Conservation (phyloP, 2,797 vertebrate species). For the Thunnus albacares region DNA sequence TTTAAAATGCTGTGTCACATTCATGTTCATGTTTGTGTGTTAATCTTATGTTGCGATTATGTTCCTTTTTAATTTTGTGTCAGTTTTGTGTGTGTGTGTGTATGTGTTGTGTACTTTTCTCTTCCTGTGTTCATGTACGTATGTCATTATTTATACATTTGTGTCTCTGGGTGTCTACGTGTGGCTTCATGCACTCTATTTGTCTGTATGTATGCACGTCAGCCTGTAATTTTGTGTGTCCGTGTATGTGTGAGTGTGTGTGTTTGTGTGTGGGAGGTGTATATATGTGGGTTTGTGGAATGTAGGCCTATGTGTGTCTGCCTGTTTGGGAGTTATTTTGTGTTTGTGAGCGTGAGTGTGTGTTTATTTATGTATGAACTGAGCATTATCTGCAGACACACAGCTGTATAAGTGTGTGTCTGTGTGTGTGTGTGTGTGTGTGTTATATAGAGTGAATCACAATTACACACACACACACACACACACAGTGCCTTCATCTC, state of each 20-base stretch:
- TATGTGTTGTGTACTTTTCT: slow-evolving; percentile 20
- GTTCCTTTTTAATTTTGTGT: not conserved
- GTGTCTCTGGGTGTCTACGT: slow-evolving; percentile 26
- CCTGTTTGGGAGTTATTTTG: slow-evolving; percentile 17
- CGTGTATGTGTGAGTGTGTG: slow-evolving; percentile 26
- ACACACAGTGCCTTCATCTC: slow-evolving; percentile 70
- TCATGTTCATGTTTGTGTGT: not conserved
- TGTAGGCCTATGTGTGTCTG: slow-evolving; percentile 23
- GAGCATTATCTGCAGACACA: slow-evolving; percentile 41
- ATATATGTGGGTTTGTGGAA: slow-evolving; percentile 51
- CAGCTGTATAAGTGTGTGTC: slow-evolving; percentile 18
- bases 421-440: slow-evolving; percentile 32
- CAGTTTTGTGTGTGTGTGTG: slow-evolving; percentile 10
- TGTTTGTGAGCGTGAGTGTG: slow-evolving; percentile 18
- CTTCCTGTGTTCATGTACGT: slow-evolving; percentile 10
- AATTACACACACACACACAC: slow-evolving; percentile 25
- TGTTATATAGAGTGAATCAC: slow-evolving; percentile 48
- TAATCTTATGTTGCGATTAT: not conserved
- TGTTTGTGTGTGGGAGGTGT: slow-evolving; percentile 46
- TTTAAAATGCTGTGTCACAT: not conserved
- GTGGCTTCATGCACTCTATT: not conserved
- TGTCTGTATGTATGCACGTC: slow-evolving; percentile 17
- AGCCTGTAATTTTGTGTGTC: slow-evolving; percentile 57
- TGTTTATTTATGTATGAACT: slow-evolving; percentile 59
- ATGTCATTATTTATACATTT: slow-evolving; percentile 29